These are phyloP conservation scores for Perca fluviatilis DNA, from an alignment of 2,113 vertebrate genomes.

Conservation along the genomic window DNA sequence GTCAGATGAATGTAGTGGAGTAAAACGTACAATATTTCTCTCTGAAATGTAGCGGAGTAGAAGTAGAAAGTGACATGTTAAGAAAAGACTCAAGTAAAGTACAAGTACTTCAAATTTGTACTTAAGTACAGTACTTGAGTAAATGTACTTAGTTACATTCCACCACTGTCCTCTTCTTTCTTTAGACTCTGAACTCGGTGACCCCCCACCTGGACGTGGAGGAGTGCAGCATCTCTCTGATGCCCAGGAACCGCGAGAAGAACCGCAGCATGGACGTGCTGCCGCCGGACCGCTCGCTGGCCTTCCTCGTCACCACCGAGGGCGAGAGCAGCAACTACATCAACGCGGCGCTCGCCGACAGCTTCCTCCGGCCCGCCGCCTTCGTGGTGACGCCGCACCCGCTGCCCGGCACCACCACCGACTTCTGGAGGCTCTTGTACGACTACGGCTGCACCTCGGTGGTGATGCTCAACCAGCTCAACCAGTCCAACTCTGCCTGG, in stretches of 20 bases:
- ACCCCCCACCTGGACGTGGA: slow-evolving; percentile 94
- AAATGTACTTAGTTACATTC: too few relatives aligned
- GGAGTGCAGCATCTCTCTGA: slow-evolving; percentile 95
- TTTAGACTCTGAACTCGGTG: slow-evolving; percentile 95
- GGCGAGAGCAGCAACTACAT: slow-evolving; percentile 95
- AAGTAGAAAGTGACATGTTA: too few relatives aligned
- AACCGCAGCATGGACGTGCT: slow-evolving; percentile 98
- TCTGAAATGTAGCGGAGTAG: too few relatives aligned
- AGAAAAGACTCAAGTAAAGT: too few relatives aligned
- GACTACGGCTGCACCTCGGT: slow-evolving; percentile 97
- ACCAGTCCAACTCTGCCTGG: slow-evolving; percentile 98
- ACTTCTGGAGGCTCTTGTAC: slow-evolving; percentile 97
- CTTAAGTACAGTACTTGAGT: too few relatives aligned
- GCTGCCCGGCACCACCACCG: slow-evolving; percentile 91
- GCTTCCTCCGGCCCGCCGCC: slow-evolving; percentile 92
- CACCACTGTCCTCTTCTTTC: background rate
- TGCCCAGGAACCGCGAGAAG: slow-evolving; percentile 95
- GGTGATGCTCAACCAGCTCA: slow-evolving; percentile 98
- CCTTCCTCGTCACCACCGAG: slow-evolving; percentile 93
- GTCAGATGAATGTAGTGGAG: too few relatives aligned
- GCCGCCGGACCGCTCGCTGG: slow-evolving; percentile 94
- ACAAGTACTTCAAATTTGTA: too few relatives aligned
- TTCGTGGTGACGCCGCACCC: slow-evolving; percentile 97
- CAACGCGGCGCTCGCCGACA: slow-evolving; percentile 95
- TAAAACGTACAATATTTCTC: too few relatives aligned